These are phyloP conservation scores for Margarornis squamiger DNA, from an alignment of 2,797 vertebrate species.

Conservation along the genomic window DNA sequence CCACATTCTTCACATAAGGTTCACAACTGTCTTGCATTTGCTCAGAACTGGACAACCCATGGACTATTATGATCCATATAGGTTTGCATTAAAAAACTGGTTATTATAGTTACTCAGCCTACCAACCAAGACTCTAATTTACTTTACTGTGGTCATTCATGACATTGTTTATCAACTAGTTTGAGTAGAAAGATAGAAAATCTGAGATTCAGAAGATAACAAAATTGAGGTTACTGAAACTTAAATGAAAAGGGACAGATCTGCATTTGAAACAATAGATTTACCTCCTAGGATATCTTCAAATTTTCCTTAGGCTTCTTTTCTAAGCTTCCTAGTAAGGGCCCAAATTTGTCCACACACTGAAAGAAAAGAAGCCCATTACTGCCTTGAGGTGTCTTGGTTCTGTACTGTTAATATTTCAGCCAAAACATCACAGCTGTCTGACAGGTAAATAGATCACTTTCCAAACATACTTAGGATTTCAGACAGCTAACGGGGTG, in stretches of 20 bases:
- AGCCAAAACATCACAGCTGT: neutral
- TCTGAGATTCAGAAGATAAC: neutral
- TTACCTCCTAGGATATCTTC: neutral
- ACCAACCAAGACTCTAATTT: neutral
- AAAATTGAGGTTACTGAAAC: neutral
- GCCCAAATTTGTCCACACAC: rapidly evolving
- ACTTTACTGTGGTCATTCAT: neutral
- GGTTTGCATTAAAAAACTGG: neutral
- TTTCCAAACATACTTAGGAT: neutral
- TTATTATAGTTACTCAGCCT: neutral
- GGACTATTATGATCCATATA: neutral
- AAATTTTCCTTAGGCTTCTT: neutral
- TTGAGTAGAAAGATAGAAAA: neutral
- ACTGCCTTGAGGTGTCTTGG: neutral
- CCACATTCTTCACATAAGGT: neutral
- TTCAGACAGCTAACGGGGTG: neutral
- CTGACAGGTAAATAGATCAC: neutral
- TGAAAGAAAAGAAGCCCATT: neutral
- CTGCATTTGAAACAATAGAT: neutral
- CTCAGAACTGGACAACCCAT: neutral
- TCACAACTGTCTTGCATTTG: neutral
- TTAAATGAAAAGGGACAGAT: neutral
- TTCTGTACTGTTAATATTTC: neutral
- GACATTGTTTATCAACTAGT: neutral
- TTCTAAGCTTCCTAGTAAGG: neutral